Conservation (phyloP, 1,140 invertebrate species). For the Zaprionus kolodkinae region DNA sequence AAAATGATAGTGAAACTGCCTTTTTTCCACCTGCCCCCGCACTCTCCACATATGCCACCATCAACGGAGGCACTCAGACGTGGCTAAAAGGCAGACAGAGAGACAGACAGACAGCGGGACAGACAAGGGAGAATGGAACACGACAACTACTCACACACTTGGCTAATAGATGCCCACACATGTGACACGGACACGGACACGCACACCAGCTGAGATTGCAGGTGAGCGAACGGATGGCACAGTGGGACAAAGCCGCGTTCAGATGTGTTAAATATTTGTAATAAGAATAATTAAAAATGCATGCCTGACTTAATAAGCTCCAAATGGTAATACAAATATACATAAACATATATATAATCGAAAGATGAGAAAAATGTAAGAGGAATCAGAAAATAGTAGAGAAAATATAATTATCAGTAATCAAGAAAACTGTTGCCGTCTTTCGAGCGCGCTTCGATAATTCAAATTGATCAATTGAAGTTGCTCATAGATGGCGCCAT, state of each 20-base stretch:
- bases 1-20: constrained; percentile 71
- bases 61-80: constrained; percentile 39
- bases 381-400: too few species aligned
- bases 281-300: too few species aligned
- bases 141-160: constrained; percentile 8
- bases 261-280: too few species aligned
- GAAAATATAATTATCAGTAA: too few species aligned
- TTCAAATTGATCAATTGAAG: too few species aligned
- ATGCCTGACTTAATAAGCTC: too few species aligned
- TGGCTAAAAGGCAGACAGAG: constrained; percentile 19
- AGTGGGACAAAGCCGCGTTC: background rate
- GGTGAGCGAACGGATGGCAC: constrained; percentile 36
- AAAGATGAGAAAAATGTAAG: too few species aligned
- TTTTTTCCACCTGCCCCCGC: background rate
- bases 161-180: constrained; percentile 18
- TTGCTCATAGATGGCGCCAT: too few species aligned
- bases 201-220: constrained; percentile 57
- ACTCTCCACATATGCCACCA: background rate
- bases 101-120: constrained; percentile 41
- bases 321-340: too few species aligned
- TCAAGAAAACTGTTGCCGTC: too few species aligned
- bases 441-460: too few species aligned
- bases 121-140: constrained; percentile 27
- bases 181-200: constrained; percentile 18
- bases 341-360: too few species aligned